Percentiles rank a stretch among this genome's conserved stretches.
Conservation (phyloP, 2,888 invertebrate species). For the Heliconius ethilla region DNA sequence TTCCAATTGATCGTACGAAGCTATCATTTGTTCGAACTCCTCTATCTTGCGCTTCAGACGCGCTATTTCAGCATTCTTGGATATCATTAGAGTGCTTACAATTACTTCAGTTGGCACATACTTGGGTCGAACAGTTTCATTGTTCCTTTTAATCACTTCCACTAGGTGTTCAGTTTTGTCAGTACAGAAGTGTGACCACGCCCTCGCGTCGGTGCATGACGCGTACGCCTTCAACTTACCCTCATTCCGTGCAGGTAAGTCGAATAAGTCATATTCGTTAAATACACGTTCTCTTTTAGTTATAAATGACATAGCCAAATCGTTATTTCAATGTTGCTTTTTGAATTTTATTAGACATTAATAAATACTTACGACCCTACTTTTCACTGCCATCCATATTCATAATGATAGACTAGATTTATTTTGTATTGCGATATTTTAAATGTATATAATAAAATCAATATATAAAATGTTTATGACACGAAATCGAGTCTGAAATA, state of each 20-base stretch:
- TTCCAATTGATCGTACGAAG: conserved; percentile 72
- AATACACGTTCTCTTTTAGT: conserved; percentile 77
- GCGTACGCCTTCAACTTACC: conserved; percentile 80
- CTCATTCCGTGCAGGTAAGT: conserved; percentile 76
- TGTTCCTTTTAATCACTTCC: conserved; percentile 77
- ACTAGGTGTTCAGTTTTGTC: conserved; percentile 82
- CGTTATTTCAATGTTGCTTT: conserved; percentile 55
- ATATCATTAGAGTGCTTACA: conserved; percentile 69
- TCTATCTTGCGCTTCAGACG: conserved; percentile 74
- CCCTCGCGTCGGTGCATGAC: conserved; percentile 81
- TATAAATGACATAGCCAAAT: conserved; percentile 73
- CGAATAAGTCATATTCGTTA: conserved; percentile 71
- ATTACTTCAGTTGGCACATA: conserved; percentile 74
- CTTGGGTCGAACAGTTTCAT: conserved; percentile 65
- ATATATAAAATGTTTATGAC: conserved; percentile 74
- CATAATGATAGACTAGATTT: conserved; percentile 60
- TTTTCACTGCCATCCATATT: conserved; percentile 69
- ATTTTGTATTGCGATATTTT: conserved; percentile 53
- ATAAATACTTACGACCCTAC: conserved; percentile 53
- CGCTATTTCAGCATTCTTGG: conserved; percentile 78
- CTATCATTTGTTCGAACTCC: conserved; percentile 72
- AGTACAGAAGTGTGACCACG: conserved; percentile 81
- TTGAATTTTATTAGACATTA: conserved; percentile 59
- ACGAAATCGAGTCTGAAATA: conserved; percentile 68
- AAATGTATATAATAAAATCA: conserved; percentile 64